Percentiles rank a stretch among this genome's conserved stretches.
Conservation (phyloP, 2,888 invertebrate species). For the Tetropium fuscum region DNA sequence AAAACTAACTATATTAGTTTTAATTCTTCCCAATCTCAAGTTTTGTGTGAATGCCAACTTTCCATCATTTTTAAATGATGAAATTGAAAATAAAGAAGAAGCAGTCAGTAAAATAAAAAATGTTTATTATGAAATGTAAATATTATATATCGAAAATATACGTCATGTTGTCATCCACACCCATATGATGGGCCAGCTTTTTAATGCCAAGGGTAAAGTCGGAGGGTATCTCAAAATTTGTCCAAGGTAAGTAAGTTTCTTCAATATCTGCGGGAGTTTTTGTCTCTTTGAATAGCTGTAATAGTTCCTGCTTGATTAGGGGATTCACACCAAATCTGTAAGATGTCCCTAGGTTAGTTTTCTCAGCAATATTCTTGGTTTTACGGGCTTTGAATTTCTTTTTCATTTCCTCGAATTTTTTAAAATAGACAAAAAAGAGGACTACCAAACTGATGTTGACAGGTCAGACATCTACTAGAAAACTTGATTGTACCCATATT, state of each 20-base stretch:
- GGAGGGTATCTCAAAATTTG: conserved; percentile 36
- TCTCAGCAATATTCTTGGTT: conserved; percentile 41
- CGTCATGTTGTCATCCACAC: conserved; percentile 28
- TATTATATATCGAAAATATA: conserved; percentile 26
- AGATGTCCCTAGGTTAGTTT: conserved; percentile 29
- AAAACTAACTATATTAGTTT: conserved; percentile 23
- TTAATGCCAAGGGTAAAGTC: conserved; percentile 34
- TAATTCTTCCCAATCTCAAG: neutral
- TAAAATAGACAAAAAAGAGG: too few species aligned
- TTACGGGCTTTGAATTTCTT: conserved; percentile 35
- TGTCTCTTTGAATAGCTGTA: conserved; percentile 38
- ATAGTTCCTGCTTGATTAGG: conserved; percentile 40
- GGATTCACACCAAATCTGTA: conserved; percentile 42
- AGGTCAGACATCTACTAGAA: too few species aligned
- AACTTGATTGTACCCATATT: too few species aligned
- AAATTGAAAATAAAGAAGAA: neutral
- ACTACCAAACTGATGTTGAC: too few species aligned
- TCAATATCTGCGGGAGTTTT: conserved; percentile 29
- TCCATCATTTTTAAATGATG: neutral
- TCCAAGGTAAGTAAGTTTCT: conserved; percentile 32
- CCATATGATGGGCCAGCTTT: conserved; percentile 33
- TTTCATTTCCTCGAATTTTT: conserved; percentile 30
- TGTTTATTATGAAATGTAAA: too few species aligned
- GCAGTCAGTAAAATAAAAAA: too few species aligned
- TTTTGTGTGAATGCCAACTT: neutral